Evolutionary conservation across 2,797 vertebrate genomes (phyloP).

Genomic region (Gadopsis marmoratus): DNA sequence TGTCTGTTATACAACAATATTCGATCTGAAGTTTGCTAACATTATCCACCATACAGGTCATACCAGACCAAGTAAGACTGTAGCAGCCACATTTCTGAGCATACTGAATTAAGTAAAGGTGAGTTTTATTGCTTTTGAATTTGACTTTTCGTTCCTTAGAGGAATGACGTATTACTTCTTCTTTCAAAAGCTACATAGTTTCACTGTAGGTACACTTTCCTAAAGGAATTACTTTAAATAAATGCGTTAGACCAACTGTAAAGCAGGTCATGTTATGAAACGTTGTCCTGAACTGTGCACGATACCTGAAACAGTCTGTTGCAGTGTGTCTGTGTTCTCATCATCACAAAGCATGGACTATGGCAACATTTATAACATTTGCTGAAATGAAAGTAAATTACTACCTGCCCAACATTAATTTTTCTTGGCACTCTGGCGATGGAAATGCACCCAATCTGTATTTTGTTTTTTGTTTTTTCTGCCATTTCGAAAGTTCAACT

Average conservation of each 20-base stretch:
- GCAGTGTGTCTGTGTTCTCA: not conserved
- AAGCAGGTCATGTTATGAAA: not conserved
- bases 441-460: constrained; percentile 19
- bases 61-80: not conserved
- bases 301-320: not conserved
- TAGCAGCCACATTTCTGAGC: not conserved
- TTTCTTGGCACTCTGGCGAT: constrained; percentile 17
- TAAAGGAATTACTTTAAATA: not conserved
- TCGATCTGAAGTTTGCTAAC: not conserved
- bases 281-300: not conserved
- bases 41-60: not conserved
- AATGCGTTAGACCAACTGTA: not conserved
- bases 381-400: constrained; percentile 26
- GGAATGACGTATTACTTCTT: not conserved
- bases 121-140: not conserved
- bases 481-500: constrained; percentile 33
- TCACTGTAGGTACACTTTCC: not conserved
- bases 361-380: constrained; percentile 7
- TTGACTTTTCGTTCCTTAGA: not conserved
- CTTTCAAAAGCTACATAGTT: not conserved
- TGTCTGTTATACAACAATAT: not conserved
- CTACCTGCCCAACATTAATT: not conserved
- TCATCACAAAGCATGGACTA: not conserved
- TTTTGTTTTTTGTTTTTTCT: constrained; percentile 22
- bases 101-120: not conserved